Conservation (phyloP, 2,797 vertebrate species). For the Onychomys arenicola region DNA sequence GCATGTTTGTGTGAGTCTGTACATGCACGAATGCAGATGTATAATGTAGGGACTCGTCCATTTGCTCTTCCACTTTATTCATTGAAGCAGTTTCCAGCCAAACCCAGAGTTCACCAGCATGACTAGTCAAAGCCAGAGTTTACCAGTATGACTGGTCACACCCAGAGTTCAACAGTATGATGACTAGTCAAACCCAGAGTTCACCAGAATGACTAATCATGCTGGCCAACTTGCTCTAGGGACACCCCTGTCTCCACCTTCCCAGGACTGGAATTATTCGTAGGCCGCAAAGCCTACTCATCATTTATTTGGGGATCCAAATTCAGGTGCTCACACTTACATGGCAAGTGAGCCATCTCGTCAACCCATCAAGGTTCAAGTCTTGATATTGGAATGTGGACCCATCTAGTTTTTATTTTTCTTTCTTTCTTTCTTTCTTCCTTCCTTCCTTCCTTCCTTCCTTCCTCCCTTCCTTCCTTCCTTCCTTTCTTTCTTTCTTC, state of each 20-base stretch:
- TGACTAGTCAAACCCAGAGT: background rate
- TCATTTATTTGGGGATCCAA: background rate
- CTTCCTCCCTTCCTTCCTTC: no score
- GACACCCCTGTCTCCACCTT: background rate
- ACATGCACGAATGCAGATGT: rapidly evolving
- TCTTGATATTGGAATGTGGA: background rate
- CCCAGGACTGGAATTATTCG: background rate
- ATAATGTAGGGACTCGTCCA: background rate
- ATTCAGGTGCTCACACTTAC: background rate
- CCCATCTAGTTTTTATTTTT: background rate
- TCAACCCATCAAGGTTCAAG: background rate
- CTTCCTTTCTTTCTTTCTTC: no score
- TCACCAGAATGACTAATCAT: background rate
- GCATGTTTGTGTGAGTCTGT: background rate
- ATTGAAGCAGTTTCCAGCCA: background rate
- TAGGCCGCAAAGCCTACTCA: background rate
- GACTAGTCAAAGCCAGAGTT: background rate
- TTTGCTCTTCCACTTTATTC: background rate
- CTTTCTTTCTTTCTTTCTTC: background rate
- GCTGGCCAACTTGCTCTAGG: background rate
- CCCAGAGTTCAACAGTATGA: background rate
- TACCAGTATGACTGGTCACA: background rate
- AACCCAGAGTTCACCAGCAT: background rate
- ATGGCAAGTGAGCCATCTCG: background rate
- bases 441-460: no score